Evolutionary conservation across 1,140 invertebrate species (phyloP), one percentile per base, ranked within the genome.

Genomic region (Conus betulinus): DNA sequence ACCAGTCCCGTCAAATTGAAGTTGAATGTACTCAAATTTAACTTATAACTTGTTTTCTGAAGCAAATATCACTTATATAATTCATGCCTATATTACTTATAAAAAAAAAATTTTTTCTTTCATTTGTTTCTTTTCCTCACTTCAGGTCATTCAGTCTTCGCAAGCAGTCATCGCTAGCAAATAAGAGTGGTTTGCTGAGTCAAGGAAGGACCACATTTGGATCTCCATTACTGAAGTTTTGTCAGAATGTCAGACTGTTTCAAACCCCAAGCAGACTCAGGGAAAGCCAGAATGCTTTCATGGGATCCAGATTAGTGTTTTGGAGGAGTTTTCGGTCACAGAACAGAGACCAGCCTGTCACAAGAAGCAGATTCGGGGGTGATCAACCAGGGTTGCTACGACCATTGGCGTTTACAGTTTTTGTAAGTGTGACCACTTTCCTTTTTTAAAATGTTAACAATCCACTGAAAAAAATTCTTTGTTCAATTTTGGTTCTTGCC

Each of bases 181-280:
- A 71, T 20, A 71, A n/a, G 67, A 71, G 20, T n/a, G 23, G 67
- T 20, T 71, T 71, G 23, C 67, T 71, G 67, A 71, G 67, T 20
- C 79, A 53, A 53, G 15, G 7, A 15, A 2, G 79, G 17, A 55
- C 11, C 27, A 2, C 15, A 52, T 81, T 63, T 15, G 11, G 78
- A 82, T 27, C 17, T 20, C 71, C 25, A 23, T 55, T 84, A 13
- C 11, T 74, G 17, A 84, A 57, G 11, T 53, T 53, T 51, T 81
- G 79, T 53, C 79, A 53, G 51, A 84, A 53, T 39, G 53, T 84
- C 11, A 53, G 53, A 52, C 85, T 84, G 23, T 89, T 81, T 85
- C 39, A 87, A 55, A 52, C 63, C 17, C 83, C 87, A 39, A 55
- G 71, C 63, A 71, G 79, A 53, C 52, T 27, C 6, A 53, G 52